Evolutionary conservation across 2,113 vertebrate species (phyloP).

Genomic region (Ammodytes dubius): DNA sequence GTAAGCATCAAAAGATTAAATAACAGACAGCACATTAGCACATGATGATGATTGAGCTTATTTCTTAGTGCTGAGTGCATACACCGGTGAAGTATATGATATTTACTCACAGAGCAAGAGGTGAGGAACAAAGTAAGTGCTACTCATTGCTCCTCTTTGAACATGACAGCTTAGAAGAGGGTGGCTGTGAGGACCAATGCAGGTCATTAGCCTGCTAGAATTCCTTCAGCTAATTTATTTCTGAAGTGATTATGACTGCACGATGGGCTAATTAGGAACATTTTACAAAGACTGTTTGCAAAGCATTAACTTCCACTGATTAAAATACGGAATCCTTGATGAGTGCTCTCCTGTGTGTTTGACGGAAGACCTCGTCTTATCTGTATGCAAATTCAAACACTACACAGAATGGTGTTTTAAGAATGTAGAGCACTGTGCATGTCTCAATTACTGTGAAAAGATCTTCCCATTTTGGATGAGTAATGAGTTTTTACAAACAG

Average conservation of each 20-base stretch:
- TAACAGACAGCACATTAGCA: not conserved
- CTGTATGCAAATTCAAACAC: conserved; percentile 57
- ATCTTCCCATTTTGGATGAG: not conserved
- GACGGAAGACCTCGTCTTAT: conserved; percentile 46
- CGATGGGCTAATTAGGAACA: conserved; percentile 86
- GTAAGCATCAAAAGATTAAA: not conserved
- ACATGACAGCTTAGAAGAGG: conserved; percentile 47
- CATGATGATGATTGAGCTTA: not conserved
- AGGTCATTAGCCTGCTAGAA: conserved; percentile 82
- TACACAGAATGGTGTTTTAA: conserved; percentile 17
- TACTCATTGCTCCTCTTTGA: conserved; percentile 57
- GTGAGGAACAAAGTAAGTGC: conserved; percentile 57
- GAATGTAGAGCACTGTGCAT: conserved; percentile 7
- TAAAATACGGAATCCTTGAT: conserved; percentile 78
- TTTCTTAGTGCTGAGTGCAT: conserved; percentile 19
- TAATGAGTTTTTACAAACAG: conserved; percentile 3
- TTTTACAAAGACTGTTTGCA: conserved; percentile 84
- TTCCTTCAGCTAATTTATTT: conserved; percentile 84
- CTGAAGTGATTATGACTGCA: conserved; percentile 83
- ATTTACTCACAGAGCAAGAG: conserved; percentile 63
- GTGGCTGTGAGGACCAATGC: conserved; percentile 38
- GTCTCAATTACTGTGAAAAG: conserved; percentile 26
- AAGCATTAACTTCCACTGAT: conserved; percentile 84
- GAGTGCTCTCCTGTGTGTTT: conserved; percentile 50
- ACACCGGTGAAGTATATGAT: conserved; percentile 44